Evolutionary conservation across 2,888 invertebrate genomes (phyloP).

Genomic region (Drosophila barbarae): DNA sequence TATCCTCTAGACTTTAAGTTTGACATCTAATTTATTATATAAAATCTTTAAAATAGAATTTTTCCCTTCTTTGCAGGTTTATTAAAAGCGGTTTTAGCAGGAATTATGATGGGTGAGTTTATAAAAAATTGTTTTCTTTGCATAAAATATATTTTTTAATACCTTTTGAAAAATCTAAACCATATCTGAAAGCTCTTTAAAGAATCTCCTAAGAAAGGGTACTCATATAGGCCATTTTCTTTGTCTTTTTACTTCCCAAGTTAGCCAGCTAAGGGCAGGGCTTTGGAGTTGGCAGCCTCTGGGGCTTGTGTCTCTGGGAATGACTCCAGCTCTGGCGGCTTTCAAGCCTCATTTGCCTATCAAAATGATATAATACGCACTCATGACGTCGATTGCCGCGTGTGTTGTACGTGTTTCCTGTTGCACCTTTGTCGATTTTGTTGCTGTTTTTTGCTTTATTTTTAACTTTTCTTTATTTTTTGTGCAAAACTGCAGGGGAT

Average conservation of each 20-base stretch:
- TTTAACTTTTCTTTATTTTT: constrained; percentile 2
- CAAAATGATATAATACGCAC: constrained; percentile 68
- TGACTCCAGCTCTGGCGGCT: constrained; percentile 48
- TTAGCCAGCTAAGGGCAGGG: constrained; percentile 46
- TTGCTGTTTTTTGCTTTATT: constrained; percentile 2
- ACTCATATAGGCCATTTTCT: not conserved
- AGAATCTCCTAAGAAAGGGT: not conserved
- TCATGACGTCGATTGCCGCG: constrained; percentile 56
- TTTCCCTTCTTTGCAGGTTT: not conserved
- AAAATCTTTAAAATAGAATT: not conserved
- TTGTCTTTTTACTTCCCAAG: not conserved
- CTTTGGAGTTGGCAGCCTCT: constrained; percentile 22
- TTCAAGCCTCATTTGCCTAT: constrained; percentile 73
- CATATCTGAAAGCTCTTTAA: too few species aligned
- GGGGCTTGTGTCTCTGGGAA: constrained; percentile 32
- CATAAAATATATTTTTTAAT: not conserved
- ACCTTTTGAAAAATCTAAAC: not conserved
- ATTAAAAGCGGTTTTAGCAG: too few species aligned
- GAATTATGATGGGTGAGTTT: not conserved
- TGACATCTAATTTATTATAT: too few species aligned
- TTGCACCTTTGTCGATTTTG: constrained; percentile 26
- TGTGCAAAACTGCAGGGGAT: constrained; percentile 40
- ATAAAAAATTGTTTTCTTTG: not conserved
- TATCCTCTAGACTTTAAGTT: not conserved
- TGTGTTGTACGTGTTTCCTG: constrained; percentile 67